Evolutionary conservation across 2,113 vertebrate species (phyloP), one percentile per base, ranked within the genome.

Genomic region (Ariopsis seemanni): DNA sequence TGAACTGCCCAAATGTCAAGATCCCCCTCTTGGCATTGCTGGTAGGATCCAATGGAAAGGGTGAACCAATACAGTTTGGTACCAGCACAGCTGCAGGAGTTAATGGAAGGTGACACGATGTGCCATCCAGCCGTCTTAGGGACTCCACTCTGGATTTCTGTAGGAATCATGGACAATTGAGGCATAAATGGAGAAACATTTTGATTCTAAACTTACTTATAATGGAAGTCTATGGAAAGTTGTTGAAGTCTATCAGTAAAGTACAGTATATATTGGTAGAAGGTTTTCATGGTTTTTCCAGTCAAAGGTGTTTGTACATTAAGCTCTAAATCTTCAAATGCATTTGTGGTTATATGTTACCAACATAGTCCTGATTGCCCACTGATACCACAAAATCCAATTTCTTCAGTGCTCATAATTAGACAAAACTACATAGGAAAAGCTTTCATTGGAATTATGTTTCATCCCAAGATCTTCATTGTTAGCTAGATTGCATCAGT

Each of bases 181-280:
- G 27, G 14, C 15, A 34, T 8, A 42, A 42, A 50, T 48, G 42
- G 72, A 75, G 18, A 20, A 75, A 22, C 34, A 71, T 2, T 15
- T 75, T 75, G 72, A 50, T 75, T 75, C 18, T 75, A 48, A 72
- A 42, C 69, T 42, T 71, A 72, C 27, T 72, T 48, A 48, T 72
- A 74, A 74, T 48, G 71, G 71, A 42, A 8, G 18, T 14, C 42
- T 77, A 77, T 14, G 48, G 4, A 5, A 78, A n/a, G 74, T 8
- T 20, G 15, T 71, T 42, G 34, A 48, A 72, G 69, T 53, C 48
- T n/a, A 53, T 25, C 11, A 75, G 1, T 50, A 22, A 75, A 42
- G 34, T 42, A 42, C 52, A 53, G 48, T 53, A 74, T 74, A 74
- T 48, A 48, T 48, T 74, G 20, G 17, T 4, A 20, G 71, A 20